These are phyloP conservation scores for Leptopilina syphax DNA, from an alignment of 2,888 invertebrate genomes.

Conservation along the genomic window DNA sequence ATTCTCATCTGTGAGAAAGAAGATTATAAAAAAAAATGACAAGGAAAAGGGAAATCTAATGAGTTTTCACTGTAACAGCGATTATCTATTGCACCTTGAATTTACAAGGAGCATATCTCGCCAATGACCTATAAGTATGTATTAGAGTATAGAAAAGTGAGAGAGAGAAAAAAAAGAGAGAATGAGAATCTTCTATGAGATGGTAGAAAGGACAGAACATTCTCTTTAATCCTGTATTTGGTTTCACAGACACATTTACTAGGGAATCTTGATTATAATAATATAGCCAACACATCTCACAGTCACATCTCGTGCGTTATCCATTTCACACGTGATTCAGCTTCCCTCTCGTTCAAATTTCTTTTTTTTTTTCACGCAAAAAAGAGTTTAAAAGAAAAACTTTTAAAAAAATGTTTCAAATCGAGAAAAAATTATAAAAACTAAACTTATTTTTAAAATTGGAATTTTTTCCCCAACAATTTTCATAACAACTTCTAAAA, in stretches of 20 bases:
- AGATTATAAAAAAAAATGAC: not conserved
- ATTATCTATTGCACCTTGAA: not conserved
- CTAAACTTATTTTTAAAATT: no score
- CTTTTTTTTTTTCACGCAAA: no score
- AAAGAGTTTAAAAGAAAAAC: not conserved
- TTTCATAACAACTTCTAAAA: no score
- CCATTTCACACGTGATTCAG: conserved; percentile 34
- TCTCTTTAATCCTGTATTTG: conserved; percentile 20
- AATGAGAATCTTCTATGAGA: conserved; percentile 28
- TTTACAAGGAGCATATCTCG: not conserved
- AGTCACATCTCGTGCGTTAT: conserved; percentile 25
- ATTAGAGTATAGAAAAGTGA: conserved; percentile 5
- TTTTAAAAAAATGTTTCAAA: not conserved
- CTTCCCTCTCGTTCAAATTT: not conserved
- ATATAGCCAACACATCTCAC: conserved; percentile 28
- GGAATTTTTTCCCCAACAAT: no score
- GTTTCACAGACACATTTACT: conserved; percentile 9
- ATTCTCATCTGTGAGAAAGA: not conserved
- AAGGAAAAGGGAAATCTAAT: conserved; percentile 3
- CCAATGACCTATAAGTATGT: conserved; percentile 37
- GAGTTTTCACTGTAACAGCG: conserved; percentile 2
- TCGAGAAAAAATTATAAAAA: no score
- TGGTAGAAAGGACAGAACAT: conserved; percentile 35
- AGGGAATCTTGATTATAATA: conserved; percentile 29
- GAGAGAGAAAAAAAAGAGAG: conserved; percentile 13